Evolutionary conservation across 1,140 invertebrate genomes (phyloP).

Genomic region (Notospermus geniculatus): DNA sequence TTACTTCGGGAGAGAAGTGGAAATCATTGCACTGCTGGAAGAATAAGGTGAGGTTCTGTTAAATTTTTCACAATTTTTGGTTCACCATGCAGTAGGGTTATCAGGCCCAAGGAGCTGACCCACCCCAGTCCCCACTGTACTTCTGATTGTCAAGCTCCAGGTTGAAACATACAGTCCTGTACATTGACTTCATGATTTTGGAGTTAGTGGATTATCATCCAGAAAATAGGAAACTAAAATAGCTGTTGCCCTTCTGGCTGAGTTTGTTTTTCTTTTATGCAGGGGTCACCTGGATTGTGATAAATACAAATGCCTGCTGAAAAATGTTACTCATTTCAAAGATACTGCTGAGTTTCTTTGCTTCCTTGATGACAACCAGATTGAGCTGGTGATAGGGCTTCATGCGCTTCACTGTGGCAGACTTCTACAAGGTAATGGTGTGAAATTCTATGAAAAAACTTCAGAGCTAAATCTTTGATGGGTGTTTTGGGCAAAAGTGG

Average conservation of each 20-base stretch:
- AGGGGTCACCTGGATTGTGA: constrained; percentile 4
- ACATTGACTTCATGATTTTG: no score
- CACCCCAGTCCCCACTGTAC: no score
- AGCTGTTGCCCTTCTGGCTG: no score
- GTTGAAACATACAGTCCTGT: no score
- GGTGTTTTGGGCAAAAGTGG: no score
- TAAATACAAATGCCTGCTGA: constrained; percentile 1
- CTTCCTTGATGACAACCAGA: neutral
- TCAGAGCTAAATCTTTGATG: no score
- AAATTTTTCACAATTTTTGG: neutral
- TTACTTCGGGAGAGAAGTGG: neutral
- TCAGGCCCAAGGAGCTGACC: no score
- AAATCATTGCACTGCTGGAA: constrained; percentile 5
- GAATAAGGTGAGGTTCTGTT: constrained; percentile 4
- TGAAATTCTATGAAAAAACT: no score
- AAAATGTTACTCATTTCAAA: constrained; percentile 2
- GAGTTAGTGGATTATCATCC: no score
- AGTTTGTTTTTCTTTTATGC: neutral
- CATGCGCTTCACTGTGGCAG: constrained; percentile 6
- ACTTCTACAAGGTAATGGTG: constrained; percentile 9
- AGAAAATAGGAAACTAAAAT: no score
- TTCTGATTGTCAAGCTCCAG: no score
- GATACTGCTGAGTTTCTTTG: neutral
- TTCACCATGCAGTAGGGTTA: no score
- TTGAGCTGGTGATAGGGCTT: neutral